Evolutionary conservation across 2,888 invertebrate species (phyloP), one percentile per base, ranked within the genome.

Genomic region (Drosophila emarginata): DNA sequence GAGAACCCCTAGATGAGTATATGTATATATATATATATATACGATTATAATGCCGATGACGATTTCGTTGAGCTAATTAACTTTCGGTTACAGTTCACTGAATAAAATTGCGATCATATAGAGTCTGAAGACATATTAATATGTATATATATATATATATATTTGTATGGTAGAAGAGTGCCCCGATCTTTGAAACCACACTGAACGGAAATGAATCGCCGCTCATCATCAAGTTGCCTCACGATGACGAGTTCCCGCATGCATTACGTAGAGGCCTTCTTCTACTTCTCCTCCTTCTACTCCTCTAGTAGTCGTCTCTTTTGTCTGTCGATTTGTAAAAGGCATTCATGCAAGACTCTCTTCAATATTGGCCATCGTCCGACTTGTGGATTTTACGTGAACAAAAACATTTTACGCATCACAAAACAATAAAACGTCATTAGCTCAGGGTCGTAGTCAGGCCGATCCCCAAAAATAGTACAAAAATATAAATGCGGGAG

Each of bases 21-120:
- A 40, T 40, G 18, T 15, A 15, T 9, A 21, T 21, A 57, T 57
- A 40, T 40, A 40, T 15, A 15, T 9, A 21, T 21, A 57, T 57
- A 61, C n/a, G 37, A 18, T 39, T 59, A 64, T 56, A 64, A 58
- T 70, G 45, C 45, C 45, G 45, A 68, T 61, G 77, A 79, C 69
- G 68, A 78, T 79, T 80, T 79, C 72, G 80, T 79, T 61, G 79
- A 79, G 86, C 86, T 86, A 83, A 83, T 83, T 83, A 83, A 83
- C 81, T 86, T 79, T 83, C 84, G 84, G 83, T 83, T 79, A 86
- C 87, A 84, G 83, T 86, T 84, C 84, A 84, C 74, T 83, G 84
- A 74, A 82, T 78, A 70, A 83, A 83, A 67, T 79, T 75, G 78
- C 72, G 78, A 66, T 66, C 73, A 65, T 57, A 36, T 28, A 39